These are phyloP conservation scores for Eristalis tenax DNA, from an alignment of 2,888 invertebrate genomes.

Conservation along the genomic window DNA sequence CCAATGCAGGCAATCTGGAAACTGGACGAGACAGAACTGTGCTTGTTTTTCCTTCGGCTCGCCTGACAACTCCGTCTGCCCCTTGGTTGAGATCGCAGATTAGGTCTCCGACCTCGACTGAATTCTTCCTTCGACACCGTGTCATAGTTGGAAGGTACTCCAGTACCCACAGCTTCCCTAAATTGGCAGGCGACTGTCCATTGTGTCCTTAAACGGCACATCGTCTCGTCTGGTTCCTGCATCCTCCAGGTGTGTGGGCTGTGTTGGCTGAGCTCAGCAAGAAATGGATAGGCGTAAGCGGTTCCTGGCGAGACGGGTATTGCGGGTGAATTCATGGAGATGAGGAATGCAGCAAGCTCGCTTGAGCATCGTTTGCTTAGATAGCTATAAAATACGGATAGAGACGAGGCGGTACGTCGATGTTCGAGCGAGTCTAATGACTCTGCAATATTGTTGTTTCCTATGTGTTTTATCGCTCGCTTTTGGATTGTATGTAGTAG, in stretches of 20 bases:
- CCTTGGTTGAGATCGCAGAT: conserved; percentile 72
- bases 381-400: too few species aligned
- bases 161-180: conserved; percentile 37
- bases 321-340: too few species aligned
- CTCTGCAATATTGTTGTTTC: too few species aligned
- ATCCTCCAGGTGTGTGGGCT: too few species aligned
- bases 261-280: conserved; percentile 12
- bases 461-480: too few species aligned
- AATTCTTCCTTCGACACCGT: conserved; percentile 36
- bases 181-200: conserved; percentile 55
- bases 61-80: conserved; percentile 33
- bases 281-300: conserved; percentile 12
- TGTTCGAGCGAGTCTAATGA: too few species aligned
- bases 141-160: conserved; percentile 65
- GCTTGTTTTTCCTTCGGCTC: conserved; percentile 73
- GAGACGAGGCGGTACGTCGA: too few species aligned
- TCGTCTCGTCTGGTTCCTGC: not conserved
- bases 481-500: too few species aligned
- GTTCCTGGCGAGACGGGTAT: too few species aligned
- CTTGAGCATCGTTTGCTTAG: too few species aligned
- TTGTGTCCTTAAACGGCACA: conserved; percentile 38
- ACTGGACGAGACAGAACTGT: conserved; percentile 62
- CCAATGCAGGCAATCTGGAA: conserved; percentile 57
- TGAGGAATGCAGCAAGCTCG: too few species aligned
- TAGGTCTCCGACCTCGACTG: conserved; percentile 50